Percentiles rank a stretch among this genome's conserved stretches.
phyloP scores from a whole-genome alignment of 2,797 vertebrate genomes.

The Brotula barbata region DNA sequence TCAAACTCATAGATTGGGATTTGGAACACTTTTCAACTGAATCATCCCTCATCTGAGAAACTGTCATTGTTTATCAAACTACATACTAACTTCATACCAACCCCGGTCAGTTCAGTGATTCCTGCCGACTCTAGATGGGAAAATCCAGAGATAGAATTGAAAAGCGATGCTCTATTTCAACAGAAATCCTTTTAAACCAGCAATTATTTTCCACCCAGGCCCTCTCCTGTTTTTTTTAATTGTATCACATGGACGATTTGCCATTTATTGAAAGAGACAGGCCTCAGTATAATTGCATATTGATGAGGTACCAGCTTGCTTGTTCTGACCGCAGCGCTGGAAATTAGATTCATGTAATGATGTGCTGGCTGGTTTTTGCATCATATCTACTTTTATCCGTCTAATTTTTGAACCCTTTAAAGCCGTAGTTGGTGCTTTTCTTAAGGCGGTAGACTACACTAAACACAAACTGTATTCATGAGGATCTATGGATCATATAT shows the following conservation, averaged over 20 bases:
- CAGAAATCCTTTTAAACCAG: conserved; percentile 8
- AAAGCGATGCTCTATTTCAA: conserved; percentile 26
- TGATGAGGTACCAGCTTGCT: conserved; percentile 52
- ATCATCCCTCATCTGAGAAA: neutral
- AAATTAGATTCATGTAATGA: conserved; percentile 60
- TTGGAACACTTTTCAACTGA: neutral
- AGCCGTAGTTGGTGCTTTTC: neutral
- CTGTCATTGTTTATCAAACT: no score
- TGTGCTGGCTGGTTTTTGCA: no score
- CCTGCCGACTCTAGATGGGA: neutral
- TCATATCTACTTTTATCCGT: no score
- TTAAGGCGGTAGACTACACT: neutral
- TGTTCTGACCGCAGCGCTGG: conserved; percentile 35
- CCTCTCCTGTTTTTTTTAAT: conserved; percentile 46
- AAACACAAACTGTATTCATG: no score
- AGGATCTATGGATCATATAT: no score
- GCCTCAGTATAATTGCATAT: conserved; percentile 49
- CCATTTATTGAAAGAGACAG: conserved; percentile 39
- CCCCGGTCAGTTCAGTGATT: neutral
- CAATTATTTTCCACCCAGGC: conserved; percentile 30
- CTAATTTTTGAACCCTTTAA: no score
- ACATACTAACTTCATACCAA: neutral
- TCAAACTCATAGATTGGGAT: conserved; percentile 7
- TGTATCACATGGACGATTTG: conserved; percentile 55
- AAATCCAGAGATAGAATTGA: conserved; percentile 17